Conservation (phyloP, 2,797 vertebrate genomes). For the Rhinatrema bivittatum region DNA sequence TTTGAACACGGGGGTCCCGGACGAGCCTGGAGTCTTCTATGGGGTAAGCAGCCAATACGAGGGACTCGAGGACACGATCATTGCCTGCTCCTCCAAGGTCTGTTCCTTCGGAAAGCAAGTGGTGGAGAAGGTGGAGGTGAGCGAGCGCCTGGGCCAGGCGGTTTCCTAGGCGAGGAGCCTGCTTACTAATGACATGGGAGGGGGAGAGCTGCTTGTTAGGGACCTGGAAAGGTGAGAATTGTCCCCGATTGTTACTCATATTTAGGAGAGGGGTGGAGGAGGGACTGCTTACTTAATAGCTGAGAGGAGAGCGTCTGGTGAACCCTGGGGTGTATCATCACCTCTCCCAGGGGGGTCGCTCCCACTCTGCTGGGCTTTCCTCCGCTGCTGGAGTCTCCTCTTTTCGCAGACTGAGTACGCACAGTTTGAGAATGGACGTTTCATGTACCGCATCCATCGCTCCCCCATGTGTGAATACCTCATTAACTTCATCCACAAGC, state of each 20-base stretch:
- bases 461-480: slow-evolving; percentile 52
- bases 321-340: no score
- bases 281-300: no score
- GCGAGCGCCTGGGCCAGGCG: no score
- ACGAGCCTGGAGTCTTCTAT: slow-evolving; percentile 41
- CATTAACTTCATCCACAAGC: slow-evolving; percentile 49
- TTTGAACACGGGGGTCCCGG: slow-evolving; percentile 42
- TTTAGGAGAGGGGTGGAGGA: no score
- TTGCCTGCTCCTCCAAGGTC: slow-evolving; percentile 50
- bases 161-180: no score
- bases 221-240: no score
- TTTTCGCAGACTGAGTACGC: slow-evolving; percentile 46
- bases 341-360: no score
- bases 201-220: no score
- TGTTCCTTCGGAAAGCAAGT: slow-evolving; percentile 55
- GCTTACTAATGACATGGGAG: no score
- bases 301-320: no score
- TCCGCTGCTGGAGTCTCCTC: background rate
- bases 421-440: slow-evolving; percentile 40
- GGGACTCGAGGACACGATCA: slow-evolving; percentile 48
- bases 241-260: no score
- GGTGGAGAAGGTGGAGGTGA: slow-evolving; percentile 54
- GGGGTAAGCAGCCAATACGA: slow-evolving; percentile 52
- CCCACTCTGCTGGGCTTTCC: no score
- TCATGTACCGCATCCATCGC: slow-evolving; percentile 43